phyloP scores from a whole-genome alignment of 2,113 vertebrate genomes.

The Corythoichthys intestinalis region DNA sequence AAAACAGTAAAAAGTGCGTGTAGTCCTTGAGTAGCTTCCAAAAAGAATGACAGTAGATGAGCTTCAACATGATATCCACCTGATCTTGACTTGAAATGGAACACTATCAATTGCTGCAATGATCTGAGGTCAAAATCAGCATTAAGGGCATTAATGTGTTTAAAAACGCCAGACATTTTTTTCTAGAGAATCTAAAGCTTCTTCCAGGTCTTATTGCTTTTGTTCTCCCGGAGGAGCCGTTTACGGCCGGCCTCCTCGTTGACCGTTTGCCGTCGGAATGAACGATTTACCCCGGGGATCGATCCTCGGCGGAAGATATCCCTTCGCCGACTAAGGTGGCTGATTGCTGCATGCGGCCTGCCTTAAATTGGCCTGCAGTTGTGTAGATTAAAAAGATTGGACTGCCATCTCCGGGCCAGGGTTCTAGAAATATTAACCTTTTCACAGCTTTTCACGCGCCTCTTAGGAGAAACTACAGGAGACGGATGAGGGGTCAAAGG shows the following conservation, averaged over 20 bases:
- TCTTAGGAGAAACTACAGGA: neutral
- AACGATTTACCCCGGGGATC: constrained; percentile 14
- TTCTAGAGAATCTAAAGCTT: neutral
- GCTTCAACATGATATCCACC: too few species aligned
- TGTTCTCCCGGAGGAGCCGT: constrained; percentile 17
- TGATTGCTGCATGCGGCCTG: constrained; percentile 15
- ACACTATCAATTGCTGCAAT: neutral
- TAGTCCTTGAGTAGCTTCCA: too few species aligned
- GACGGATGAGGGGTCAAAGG: constrained; percentile 39
- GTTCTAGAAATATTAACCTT: constrained; percentile 48
- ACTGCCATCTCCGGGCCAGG: constrained; percentile 14
- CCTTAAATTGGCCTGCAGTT: constrained; percentile 31
- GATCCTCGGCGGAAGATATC: constrained; percentile 10
- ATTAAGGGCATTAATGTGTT: constrained; percentile 14
- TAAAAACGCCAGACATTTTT: constrained; percentile 3
- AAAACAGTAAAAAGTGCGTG: too few species aligned
- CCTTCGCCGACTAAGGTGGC: constrained; percentile 3
- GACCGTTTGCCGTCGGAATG: constrained; percentile 24
- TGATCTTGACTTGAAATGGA: neutral
- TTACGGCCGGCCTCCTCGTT: constrained; percentile 5
- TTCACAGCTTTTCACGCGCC: constrained; percentile 22
- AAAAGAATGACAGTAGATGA: too few species aligned
- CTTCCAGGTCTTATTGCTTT: constrained; percentile 25
- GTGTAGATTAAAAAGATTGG: constrained; percentile 31
- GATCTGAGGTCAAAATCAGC: neutral